Base-by-base conservation (phyloP, 2,797 vertebrate genomes). In the Botia almorhae region DNA sequence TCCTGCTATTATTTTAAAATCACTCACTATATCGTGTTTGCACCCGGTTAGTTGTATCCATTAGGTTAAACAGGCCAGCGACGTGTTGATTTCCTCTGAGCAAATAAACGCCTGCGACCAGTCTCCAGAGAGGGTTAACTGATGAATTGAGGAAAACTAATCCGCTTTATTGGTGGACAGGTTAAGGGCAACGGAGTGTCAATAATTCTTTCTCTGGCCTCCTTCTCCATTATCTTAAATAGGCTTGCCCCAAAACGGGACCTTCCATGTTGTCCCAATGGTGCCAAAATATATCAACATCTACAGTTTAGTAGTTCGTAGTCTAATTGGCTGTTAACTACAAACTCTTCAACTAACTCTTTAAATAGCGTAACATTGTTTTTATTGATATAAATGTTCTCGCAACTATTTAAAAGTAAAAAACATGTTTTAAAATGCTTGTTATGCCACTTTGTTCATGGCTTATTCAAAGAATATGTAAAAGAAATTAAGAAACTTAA, bases 141-240 rank as follows among this genome's bases (percentile, higher is more conserved):
- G 97, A 98, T 97, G 96, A 95, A 98, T 97, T 94, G 96, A 96
- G 94, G 91, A 96, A 97, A 98, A 95, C 96, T 96, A 97, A 98
- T 99, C 97, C 95, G 96, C 96, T 97, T 98, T 97, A 98, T 98
- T 97, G 96, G 96, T 94, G 95, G 95, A 95, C 96, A 95, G 96
- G 97, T 97, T 96, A 96, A 97, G 96, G 96, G 95, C 95, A 95
- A 92, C 89, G 88, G 94, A 93, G 95, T 96, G 96, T 96, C 96
- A 95, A 96, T 97, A 96, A 95, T 96, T 96, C 95, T 95, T 93
- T 89, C 94, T 93, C 91, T 95, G 95, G 96, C 96, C 96, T 94
- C 90, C 92, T 94, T 93, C 95, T 96, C 96, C 95, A 98, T 98
- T 97, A 97, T 92, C 91, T 89, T 90, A 92, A 94, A 95, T 93